Percentiles rank a stretch among this genome's conserved stretches.
Conservation (phyloP, 2,888 invertebrate species). For the Serripes groenlandicus region DNA sequence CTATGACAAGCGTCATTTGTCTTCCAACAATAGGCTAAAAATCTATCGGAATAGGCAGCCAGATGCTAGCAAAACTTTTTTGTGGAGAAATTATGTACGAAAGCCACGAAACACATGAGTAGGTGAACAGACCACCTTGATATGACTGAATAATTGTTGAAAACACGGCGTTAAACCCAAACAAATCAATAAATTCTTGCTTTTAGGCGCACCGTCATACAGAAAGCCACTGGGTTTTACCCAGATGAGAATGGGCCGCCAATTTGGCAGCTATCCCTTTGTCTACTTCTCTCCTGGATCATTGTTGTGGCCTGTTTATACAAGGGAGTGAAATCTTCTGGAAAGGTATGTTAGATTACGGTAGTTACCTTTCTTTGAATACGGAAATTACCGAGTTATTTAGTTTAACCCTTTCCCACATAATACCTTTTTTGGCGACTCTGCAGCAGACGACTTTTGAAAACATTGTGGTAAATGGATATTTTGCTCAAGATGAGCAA, state of each 20-base stretch:
- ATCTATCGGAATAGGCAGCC: no score
- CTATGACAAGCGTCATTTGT: no score
- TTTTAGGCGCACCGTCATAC: slow-evolving; percentile 74
- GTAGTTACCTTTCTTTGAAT: not conserved
- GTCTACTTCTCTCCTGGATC: slow-evolving; percentile 80
- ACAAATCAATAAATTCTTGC: not conserved
- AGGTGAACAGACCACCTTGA: no score
- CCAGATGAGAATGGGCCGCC: slow-evolving; percentile 77
- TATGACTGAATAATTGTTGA: no score
- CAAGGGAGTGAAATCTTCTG: slow-evolving; percentile 82
- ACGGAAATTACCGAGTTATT: not conserved
- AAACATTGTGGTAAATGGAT: not conserved
- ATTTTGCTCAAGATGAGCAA: not conserved
- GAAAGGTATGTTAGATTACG: slow-evolving; percentile 72
- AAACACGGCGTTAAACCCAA: no score
- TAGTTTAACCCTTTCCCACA: not conserved
- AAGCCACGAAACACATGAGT: no score
- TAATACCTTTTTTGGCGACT: not conserved
- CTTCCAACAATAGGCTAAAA: no score
- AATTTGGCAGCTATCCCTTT: slow-evolving; percentile 78
- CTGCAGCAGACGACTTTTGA: not conserved
- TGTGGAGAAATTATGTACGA: no score
- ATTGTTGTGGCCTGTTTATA: slow-evolving; percentile 80
- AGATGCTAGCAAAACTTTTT: no score
- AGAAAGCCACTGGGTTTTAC: slow-evolving; percentile 70